Base-by-base conservation (phyloP, 2,113 vertebrate genomes). In the Potamarius usumacintae region DNA sequence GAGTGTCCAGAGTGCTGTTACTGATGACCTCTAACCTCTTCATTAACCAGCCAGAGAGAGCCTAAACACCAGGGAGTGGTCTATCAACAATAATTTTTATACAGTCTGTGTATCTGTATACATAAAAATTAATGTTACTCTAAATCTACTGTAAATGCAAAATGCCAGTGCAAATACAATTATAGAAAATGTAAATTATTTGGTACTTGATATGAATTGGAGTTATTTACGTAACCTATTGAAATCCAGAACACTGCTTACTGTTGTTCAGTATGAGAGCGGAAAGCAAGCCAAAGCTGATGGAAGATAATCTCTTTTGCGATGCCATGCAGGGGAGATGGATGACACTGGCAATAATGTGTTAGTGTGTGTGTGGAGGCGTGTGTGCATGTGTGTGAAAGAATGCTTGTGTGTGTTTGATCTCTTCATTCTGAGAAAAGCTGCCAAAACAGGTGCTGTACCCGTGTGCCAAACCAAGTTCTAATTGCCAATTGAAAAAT, bases 401-500 rank as follows among this genome's bases (percentile, higher is more conserved):
- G 76, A 57, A 62, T 76, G 79, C 25, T 69, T 85, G 79, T 17
- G 48, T 60, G 65, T 71, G 74, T 88, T 88, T 87, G 78, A 89
- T 89, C 86, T 82, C 84, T 90, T 89, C 87, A 86, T 90, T 89
- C 83, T 52, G 69, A 60, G 67, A 62, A 77, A 53, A 30, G 58
- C 77, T 89, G 89, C 87, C 90, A 91, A 87, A 82, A 89, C 89
- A 90, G 90, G 90, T 90, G 90, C 83, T 83, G 82, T 77, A 30
- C 42, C 83, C 84, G 76, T 60, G 76, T 86, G 90, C 88, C 88
- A 91, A 88, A 87, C 88, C 67, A 72, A 63, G 65, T 86, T 79
- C 80, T 91, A 91, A 90, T 88, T 88, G 88, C 74, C 85, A 85
- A 82, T 83, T 85, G 82, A 83, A 90, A 82, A 90, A 87, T 87